These are phyloP conservation scores for Stictonetta naevosa DNA, from an alignment of 2,113 vertebrate genomes.

Conservation along the genomic window DNA sequence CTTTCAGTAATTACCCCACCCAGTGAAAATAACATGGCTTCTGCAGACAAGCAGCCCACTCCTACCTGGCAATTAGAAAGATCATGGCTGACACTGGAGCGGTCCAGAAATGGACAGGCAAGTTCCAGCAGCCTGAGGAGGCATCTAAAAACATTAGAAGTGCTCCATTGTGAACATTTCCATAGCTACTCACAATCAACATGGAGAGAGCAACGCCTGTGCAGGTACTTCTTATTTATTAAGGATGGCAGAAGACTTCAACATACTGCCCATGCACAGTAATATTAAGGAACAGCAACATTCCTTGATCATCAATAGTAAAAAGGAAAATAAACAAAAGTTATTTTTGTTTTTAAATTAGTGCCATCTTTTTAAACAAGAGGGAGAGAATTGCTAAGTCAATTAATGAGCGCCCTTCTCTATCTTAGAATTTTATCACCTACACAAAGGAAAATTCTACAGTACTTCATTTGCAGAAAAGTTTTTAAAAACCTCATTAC, in stretches of 20 bases:
- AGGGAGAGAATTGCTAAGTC: conserved; percentile 20
- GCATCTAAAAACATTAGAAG: neutral
- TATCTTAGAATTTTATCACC: conserved; percentile 56
- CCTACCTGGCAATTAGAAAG: conserved; percentile 80
- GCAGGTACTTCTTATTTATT: neutral
- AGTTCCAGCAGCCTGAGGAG: conserved; percentile 21
- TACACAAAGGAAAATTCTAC: conserved; percentile 32
- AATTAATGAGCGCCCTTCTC: conserved; percentile 4
- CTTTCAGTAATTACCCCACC: conserved; percentile 95
- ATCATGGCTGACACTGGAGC: conserved; percentile 72
- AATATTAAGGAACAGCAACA: neutral
- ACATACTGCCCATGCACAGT: neutral
- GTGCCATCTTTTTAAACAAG: neutral
- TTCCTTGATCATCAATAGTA: neutral
- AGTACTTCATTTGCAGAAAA: conserved; percentile 34
- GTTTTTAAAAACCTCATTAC: conserved; percentile 17
- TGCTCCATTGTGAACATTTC: conserved; percentile 10
- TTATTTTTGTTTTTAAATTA: neutral
- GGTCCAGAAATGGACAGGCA: conserved; percentile 55
- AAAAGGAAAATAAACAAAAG: neutral
- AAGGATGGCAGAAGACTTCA: neutral
- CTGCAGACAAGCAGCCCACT: conserved; percentile 75
- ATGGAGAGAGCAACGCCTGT: neutral
- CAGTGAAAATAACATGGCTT: conserved; percentile 90
- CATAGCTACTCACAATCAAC: conserved; percentile 32